Conservation (phyloP, 2,797 vertebrate genomes). For the Hephaestus fuliginosus region DNA sequence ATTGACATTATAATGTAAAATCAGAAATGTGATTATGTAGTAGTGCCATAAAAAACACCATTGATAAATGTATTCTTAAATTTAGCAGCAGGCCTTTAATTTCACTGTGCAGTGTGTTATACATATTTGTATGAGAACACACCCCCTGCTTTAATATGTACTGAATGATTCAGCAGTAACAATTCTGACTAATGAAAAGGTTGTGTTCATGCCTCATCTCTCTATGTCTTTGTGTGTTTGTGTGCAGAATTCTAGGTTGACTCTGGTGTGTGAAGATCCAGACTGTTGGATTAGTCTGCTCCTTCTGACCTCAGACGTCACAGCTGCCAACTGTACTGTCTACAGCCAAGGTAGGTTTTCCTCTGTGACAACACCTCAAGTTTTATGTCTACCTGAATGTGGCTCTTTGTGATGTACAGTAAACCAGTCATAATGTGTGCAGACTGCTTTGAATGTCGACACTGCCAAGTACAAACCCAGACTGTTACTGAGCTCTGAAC, state of each 20-base stretch:
- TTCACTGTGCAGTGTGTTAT: not conserved
- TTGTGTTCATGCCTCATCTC: not conserved
- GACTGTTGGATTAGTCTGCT: slow-evolving; percentile 90
- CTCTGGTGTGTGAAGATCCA: slow-evolving; percentile 87
- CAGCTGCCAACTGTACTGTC: slow-evolving; percentile 88
- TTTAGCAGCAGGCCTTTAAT: not conserved
- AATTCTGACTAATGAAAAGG: not conserved
- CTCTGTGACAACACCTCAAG: not conserved
- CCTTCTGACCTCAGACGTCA: slow-evolving; percentile 81
- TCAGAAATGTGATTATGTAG: too few species aligned
- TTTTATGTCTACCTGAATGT: too few species aligned
- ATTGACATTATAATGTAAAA: not conserved
- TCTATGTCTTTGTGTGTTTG: slow-evolving; percentile 34
- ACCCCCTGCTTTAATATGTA: not conserved
- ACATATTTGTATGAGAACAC: not conserved
- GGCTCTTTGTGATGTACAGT: not conserved
- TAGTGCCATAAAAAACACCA: too few species aligned
- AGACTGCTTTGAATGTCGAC: not conserved
- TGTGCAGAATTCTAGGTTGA: slow-evolving; percentile 79
- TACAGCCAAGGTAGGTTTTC: slow-evolving; percentile 88
- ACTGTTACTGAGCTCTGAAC: not conserved
- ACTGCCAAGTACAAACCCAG: not conserved
- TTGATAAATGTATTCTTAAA: not conserved
- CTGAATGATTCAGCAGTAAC: not conserved
- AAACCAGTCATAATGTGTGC: not conserved